Conservation (phyloP, 2,888 invertebrate species). For the Campaea margaritaria region DNA sequence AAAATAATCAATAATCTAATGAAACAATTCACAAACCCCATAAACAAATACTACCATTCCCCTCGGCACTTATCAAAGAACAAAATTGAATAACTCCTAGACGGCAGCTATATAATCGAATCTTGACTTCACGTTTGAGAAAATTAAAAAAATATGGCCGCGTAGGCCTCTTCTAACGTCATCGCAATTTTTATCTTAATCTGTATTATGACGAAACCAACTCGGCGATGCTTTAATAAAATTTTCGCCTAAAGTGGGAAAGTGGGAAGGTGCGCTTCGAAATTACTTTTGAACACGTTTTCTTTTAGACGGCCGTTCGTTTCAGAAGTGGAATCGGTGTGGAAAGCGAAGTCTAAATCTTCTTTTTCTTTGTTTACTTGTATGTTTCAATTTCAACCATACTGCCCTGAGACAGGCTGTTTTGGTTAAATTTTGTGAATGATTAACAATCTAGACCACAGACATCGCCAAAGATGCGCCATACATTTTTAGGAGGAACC, state of each 20-base stretch:
- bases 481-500: too few species aligned
- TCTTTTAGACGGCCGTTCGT: slow-evolving; percentile 26
- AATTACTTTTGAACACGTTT: slow-evolving; percentile 55
- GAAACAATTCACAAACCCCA: slow-evolving; percentile 35
- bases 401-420: too few species aligned
- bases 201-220: slow-evolving; percentile 75
- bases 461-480: too few species aligned
- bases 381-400: too few species aligned
- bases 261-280: slow-evolving; percentile 43
- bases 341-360: neutral
- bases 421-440: too few species aligned
- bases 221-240: slow-evolving; percentile 63
- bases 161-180: slow-evolving; percentile 68
- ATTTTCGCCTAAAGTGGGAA: slow-evolving; percentile 58
- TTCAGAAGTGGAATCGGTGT: slow-evolving; percentile 6
- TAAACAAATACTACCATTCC: slow-evolving; percentile 51
- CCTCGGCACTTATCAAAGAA: slow-evolving; percentile 56
- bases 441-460: too few species aligned
- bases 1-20: neutral
- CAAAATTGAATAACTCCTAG: slow-evolving; percentile 69
- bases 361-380: too few species aligned
- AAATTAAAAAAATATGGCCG: slow-evolving; percentile 82
- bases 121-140: slow-evolving; percentile 75
- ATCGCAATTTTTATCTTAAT: slow-evolving; percentile 80
- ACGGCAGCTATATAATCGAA: slow-evolving; percentile 71